phyloP scores from a whole-genome alignment of 2,113 vertebrate species.

The Vidua chalybeata region DNA sequence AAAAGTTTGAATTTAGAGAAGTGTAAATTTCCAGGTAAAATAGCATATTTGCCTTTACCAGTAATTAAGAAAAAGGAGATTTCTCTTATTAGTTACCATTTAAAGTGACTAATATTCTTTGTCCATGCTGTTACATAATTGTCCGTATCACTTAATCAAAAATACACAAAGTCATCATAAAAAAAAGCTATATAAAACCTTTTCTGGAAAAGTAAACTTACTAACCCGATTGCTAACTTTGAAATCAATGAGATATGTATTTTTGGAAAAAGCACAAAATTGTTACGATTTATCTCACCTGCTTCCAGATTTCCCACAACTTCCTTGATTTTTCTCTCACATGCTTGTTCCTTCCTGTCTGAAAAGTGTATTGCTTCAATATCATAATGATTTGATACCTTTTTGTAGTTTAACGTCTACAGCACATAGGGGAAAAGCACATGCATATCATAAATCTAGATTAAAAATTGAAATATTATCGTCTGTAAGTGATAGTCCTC shows the following conservation, averaged over 20 bases:
- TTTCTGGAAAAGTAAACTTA: background rate
- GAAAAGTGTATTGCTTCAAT: background rate
- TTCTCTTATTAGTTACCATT: background rate
- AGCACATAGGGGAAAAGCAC: background rate
- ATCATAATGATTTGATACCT: background rate
- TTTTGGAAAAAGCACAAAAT: background rate
- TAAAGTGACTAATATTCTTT: background rate
- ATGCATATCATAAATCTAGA: background rate
- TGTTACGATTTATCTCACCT: background rate
- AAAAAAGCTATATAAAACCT: background rate
- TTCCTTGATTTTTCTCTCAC: background rate
- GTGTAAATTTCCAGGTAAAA: background rate
- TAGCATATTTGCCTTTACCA: background rate
- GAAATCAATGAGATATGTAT: background rate
- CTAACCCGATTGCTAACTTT: background rate
- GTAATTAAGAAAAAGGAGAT: background rate
- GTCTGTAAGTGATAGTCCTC: background rate
- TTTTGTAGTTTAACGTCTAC: background rate
- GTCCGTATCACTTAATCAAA: background rate
- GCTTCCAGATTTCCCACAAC: background rate
- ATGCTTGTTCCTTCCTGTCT: background rate
- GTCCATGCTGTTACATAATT: background rate
- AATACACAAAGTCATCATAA: background rate
- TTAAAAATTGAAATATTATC: background rate
- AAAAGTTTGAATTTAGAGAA: background rate